These are phyloP conservation scores for Eugnorisma glareosa DNA, from an alignment of 2,888 invertebrate genomes.

Conservation along the genomic window DNA sequence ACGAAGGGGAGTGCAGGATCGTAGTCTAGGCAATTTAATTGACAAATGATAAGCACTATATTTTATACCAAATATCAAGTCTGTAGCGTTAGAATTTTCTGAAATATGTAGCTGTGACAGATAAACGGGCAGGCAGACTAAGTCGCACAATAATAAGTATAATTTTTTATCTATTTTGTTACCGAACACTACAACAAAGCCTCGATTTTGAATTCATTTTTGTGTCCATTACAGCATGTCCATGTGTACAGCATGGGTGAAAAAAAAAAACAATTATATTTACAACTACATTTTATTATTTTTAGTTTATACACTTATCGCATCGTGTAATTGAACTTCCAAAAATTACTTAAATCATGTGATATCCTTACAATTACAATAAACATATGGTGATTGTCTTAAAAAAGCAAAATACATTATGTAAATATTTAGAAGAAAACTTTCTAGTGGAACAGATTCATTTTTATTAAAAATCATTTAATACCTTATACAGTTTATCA, in stretches of 20 bases:
- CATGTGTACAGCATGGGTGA: background rate
- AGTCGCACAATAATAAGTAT: no score
- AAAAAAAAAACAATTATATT: background rate
- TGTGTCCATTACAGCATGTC: no score
- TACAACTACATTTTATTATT: conserved; percentile 49
- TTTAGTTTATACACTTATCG: conserved; percentile 34
- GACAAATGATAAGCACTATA: no score
- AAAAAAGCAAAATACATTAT: conserved; percentile 49
- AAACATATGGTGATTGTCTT: conserved; percentile 27
- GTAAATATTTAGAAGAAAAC: conserved; percentile 39
- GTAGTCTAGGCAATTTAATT: no score
- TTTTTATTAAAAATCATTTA: conserved; percentile 46
- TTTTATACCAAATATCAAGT: no score
- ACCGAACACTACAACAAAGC: no score
- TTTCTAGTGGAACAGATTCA: conserved; percentile 36
- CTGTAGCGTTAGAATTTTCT: no score
- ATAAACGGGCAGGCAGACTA: no score
- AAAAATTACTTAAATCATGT: conserved; percentile 46
- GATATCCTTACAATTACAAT: conserved; percentile 38
- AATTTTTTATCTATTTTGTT: no score
- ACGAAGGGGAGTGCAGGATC: no score
- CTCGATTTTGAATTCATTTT: no score
- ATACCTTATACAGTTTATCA: conserved; percentile 33
- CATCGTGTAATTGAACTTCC: conserved; percentile 48
- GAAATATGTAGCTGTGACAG: no score